Percentiles rank a stretch among this genome's conserved stretches.
These are phyloP conservation scores for Tenualosa ilisha DNA, from an alignment of 2,797 vertebrate genomes.

Conservation along the genomic window DNA sequence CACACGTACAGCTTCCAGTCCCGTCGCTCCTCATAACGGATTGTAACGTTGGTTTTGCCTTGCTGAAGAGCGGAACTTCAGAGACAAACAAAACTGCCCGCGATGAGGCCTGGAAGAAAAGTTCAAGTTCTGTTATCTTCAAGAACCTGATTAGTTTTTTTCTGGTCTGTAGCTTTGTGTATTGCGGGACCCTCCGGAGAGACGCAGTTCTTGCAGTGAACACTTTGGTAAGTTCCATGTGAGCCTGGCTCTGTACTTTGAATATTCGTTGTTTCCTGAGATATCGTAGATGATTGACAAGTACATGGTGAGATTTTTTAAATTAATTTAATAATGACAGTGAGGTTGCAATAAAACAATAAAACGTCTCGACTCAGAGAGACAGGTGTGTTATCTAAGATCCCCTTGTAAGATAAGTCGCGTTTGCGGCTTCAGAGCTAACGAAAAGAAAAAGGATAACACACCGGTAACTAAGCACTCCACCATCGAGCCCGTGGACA, in stretches of 20 bases:
- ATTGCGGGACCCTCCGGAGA: not conserved
- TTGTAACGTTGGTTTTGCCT: constrained; percentile 9
- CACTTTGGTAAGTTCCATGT: constrained; percentile 21
- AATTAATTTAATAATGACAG: not conserved
- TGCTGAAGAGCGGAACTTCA: not conserved
- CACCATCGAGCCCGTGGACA: constrained; percentile 50
- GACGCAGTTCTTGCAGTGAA: not conserved
- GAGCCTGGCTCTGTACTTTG: not conserved
- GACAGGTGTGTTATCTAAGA: constrained; percentile 13
- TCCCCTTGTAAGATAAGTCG: not conserved
- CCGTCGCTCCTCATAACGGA: not conserved
- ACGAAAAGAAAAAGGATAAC: not conserved
- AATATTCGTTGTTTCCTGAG: not conserved
- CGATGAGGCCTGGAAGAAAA: not conserved
- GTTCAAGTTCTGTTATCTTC: constrained; percentile 19
- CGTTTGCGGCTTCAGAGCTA: not conserved
- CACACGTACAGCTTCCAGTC: constrained; percentile 13
- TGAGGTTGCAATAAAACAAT: not conserved
- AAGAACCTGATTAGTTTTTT: constrained; percentile 12
- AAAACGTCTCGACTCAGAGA: not conserved
- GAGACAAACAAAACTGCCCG: not conserved
- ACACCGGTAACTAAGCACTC: constrained; percentile 47
- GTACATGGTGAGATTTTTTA: not conserved
- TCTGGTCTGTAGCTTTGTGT: not conserved
- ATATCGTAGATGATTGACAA: not conserved